These are phyloP conservation scores for Eucidaris tribuloides DNA, from an alignment of 35 echinoderm and acorn worm genomes.

Conservation along the genomic window DNA sequence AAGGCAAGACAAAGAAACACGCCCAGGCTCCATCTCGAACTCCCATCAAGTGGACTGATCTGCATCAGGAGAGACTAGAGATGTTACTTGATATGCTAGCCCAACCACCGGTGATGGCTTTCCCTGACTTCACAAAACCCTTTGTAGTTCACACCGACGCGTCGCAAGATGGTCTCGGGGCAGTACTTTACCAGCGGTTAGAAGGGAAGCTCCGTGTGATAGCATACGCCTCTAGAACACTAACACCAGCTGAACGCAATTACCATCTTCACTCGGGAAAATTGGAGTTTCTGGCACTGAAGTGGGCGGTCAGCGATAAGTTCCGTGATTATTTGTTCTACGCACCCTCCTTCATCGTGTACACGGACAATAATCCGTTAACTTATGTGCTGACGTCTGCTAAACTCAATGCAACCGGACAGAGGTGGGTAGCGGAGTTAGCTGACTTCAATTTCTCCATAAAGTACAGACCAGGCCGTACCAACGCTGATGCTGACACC, in stretches of 20 bases:
- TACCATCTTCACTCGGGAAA: constrained; percentile 69
- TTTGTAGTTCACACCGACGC: constrained; percentile 73
- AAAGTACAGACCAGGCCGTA: constrained; percentile 42
- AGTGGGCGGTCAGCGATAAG: constrained; percentile 62
- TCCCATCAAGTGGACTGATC: too few species aligned
- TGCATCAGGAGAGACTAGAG: too few species aligned
- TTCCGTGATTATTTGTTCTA: constrained; percentile 69
- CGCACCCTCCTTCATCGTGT: constrained; percentile 48
- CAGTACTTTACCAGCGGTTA: constrained; percentile 61
- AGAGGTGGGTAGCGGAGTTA: constrained; percentile 61
- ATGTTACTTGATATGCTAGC: too few species aligned
- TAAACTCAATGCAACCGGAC: constrained; percentile 61
- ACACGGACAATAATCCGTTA: constrained; percentile 68
- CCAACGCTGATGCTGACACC: constrained; percentile 48
- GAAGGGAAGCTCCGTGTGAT: constrained; percentile 33
- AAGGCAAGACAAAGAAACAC: too few species aligned
- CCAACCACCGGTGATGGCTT: too few species aligned
- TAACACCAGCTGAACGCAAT: constrained; percentile 58
- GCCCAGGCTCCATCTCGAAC: too few species aligned
- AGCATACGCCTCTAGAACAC: constrained; percentile 42
- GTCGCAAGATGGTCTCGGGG: constrained; percentile 59
- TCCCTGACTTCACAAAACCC: too few species aligned
- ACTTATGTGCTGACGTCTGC: constrained; percentile 61
- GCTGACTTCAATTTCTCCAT: constrained; percentile 66
- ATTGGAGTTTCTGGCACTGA: constrained; percentile 67